phyloP scores from a whole-genome alignment of 2,113 vertebrate species.

The Chloropsis hardwickii region DNA sequence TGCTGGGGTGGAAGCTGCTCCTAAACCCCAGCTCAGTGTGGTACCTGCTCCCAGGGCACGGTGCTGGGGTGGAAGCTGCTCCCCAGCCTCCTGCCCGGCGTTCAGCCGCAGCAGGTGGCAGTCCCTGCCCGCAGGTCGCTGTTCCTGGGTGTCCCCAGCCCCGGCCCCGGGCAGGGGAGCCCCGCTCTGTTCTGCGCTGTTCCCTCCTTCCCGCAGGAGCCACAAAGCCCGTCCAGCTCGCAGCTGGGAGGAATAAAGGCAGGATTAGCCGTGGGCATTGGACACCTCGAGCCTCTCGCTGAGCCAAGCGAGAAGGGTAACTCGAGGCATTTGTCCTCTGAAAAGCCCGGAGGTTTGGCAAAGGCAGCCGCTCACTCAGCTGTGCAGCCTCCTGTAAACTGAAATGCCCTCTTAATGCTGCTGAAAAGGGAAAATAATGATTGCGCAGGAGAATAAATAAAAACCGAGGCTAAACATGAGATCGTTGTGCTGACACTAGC shows the following conservation, averaged over 20 bases:
- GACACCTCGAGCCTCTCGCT: neutral
- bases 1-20: fast-evolving
- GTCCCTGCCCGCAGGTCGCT: fast-evolving
- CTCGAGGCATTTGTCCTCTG: neutral
- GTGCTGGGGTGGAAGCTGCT: neutral
- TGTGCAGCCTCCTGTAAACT: neutral
- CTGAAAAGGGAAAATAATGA: neutral
- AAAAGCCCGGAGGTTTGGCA: neutral
- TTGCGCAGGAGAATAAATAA: neutral
- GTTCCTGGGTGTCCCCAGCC: neutral
- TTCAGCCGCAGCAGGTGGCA: neutral
- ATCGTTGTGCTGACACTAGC: neutral
- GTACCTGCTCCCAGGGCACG: too few relatives aligned
- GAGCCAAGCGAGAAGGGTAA: neutral
- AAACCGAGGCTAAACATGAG: neutral
- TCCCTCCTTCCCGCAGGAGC: neutral
- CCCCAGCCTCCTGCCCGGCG: too few relatives aligned
- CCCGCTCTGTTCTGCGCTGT: too few relatives aligned
- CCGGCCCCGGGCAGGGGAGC: too few relatives aligned
- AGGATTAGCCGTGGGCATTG: neutral
- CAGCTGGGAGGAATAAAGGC: neutral
- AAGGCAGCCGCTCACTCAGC: neutral
- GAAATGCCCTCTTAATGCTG: neutral
- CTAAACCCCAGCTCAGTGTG: fast-evolving
- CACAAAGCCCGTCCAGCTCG: neutral